Evolutionary conservation across 2,797 vertebrate genomes (phyloP).

Genomic region (Crotalus adamanteus): DNA sequence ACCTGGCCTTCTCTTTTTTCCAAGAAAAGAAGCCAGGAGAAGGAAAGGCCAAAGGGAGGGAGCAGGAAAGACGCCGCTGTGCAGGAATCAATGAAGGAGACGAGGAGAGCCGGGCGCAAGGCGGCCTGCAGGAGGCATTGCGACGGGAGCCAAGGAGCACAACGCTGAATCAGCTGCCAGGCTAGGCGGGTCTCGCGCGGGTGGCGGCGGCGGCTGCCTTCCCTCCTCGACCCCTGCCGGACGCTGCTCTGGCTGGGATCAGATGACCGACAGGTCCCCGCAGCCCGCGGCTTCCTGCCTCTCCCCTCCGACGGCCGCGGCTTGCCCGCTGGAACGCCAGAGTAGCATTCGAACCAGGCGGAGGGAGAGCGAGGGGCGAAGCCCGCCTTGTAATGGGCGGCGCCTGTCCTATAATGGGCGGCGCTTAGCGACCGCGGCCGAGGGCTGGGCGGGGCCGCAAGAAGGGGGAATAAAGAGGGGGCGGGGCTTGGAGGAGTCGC

Average conservation of each 20-base stretch:
- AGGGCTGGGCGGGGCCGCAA: neutral
- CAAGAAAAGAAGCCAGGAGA: neutral
- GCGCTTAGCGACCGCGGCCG: neutral
- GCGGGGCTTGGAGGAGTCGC: neutral
- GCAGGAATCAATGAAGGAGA: neutral
- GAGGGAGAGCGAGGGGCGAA: neutral
- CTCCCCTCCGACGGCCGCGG: neutral
- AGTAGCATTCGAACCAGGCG: neutral
- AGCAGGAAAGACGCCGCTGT: too few species aligned
- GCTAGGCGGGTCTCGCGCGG: neutral
- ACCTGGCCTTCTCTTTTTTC: neutral
- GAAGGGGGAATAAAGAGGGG: neutral
- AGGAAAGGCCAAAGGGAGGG: neutral
- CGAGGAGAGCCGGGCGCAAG: neutral
- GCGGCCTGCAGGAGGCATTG: neutral
- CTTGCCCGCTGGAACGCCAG: neutral
- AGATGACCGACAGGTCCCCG: neutral
- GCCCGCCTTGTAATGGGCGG: neutral
- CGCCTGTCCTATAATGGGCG: neutral
- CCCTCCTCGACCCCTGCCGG: neutral
- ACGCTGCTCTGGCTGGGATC: slow-evolving; percentile 7
- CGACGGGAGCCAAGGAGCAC: too few species aligned
- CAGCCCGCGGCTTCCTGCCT: neutral
- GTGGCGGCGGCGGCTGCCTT: neutral
- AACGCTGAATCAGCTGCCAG: neutral